Evolutionary conservation across 2,888 invertebrate species (phyloP).

Genomic region (Drosophila bunnanda): DNA sequence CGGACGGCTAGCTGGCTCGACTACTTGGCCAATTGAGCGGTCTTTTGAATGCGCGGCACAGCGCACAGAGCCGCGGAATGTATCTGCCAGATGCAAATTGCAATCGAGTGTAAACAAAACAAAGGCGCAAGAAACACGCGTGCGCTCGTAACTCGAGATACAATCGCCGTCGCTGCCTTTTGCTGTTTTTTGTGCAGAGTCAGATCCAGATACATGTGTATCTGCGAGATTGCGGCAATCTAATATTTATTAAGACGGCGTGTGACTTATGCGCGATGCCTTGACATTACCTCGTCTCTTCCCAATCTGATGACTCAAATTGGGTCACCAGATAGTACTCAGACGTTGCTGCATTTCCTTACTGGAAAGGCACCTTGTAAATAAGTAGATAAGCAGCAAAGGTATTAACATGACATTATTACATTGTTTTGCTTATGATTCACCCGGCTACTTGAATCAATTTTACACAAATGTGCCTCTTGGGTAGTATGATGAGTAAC

Average conservation of each 20-base stretch:
- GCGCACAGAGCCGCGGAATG: constrained; percentile 22
- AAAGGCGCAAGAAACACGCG: constrained; percentile 43
- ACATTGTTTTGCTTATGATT: constrained; percentile 18
- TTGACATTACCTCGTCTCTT: constrained; percentile 27
- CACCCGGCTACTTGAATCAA: constrained; percentile 25
- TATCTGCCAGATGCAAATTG: constrained; percentile 68
- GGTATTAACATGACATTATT: constrained; percentile 21
- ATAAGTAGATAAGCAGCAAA: constrained; percentile 6
- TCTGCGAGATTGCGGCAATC: constrained; percentile 39
- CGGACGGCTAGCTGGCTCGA: neutral
- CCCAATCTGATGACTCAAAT: constrained; percentile 41
- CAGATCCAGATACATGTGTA: constrained; percentile 17
- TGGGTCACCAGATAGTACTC: constrained; percentile 38
- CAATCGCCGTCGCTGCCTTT: constrained; percentile 12
- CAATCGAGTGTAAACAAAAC: constrained; percentile 72
- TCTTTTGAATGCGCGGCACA: constrained; percentile 24
- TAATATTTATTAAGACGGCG: constrained; percentile 43
- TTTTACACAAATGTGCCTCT: constrained; percentile 5
- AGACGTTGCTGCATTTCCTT: constrained; percentile 21
- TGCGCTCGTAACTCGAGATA: constrained; percentile 40
- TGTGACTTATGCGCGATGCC: constrained; percentile 37
- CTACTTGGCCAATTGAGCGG: constrained; percentile 35
- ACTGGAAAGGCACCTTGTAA: constrained; percentile 14
- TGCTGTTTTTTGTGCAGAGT: neutral
- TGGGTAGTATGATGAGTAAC: constrained; percentile 19